Evolutionary conservation across 2,113 vertebrate genomes (phyloP).

Genomic region (Grantiella picta): DNA sequence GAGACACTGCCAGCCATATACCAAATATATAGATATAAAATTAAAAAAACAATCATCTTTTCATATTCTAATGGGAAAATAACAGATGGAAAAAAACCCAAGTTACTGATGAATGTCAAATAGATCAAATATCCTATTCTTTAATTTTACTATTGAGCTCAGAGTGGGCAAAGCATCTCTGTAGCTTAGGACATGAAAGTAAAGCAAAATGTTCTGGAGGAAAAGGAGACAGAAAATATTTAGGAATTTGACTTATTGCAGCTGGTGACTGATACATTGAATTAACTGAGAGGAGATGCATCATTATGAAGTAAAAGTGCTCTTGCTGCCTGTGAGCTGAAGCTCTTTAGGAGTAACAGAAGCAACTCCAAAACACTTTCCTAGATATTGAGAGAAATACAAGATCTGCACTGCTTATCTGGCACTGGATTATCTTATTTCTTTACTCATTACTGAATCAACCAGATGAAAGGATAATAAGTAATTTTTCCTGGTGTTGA

Average conservation of each 20-base stretch:
- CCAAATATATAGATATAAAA: background rate
- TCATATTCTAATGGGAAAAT: background rate
- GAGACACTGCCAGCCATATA: background rate
- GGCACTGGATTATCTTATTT: background rate
- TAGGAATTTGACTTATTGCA: background rate
- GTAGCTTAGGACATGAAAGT: background rate
- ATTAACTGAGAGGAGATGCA: background rate
- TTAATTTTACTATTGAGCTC: background rate
- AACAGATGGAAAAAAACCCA: background rate
- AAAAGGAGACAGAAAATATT: background rate
- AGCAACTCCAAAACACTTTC: background rate
- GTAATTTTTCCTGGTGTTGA: background rate
- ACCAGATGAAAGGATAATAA: background rate
- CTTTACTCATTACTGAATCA: background rate
- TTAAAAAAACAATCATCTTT: background rate
- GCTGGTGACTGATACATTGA: background rate
- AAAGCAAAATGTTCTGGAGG: background rate
- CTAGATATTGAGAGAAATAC: background rate
- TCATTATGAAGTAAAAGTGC: background rate
- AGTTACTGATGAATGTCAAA: background rate
- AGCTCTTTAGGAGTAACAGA: background rate
- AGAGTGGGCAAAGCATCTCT: background rate
- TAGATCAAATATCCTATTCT: background rate
- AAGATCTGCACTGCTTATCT: background rate
- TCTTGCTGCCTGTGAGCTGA: background rate